A percentile compares a stretch with the other conserved stretches of the same genome.
Conservation (phyloP, 2,113 vertebrate species). For the Psilopogon haemacephalus region DNA sequence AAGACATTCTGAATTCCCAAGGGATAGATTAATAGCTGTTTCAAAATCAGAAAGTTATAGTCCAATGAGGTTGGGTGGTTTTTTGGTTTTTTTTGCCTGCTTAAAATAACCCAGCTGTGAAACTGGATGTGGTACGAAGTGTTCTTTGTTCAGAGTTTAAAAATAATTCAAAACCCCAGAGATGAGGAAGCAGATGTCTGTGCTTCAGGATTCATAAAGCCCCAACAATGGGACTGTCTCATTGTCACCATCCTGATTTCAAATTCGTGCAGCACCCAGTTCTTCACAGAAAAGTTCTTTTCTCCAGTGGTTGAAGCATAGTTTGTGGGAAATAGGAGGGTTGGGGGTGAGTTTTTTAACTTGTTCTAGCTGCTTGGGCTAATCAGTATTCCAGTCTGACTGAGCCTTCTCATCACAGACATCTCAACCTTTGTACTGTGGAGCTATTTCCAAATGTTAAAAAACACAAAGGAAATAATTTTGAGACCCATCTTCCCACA, state of each 20-base stretch:
- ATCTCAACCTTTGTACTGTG: neutral
- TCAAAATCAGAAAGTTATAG: constrained; percentile 30
- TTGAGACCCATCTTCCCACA: too few relatives aligned
- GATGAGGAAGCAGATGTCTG: constrained; percentile 61
- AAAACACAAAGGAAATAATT: neutral
- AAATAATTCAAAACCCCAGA: constrained; percentile 50
- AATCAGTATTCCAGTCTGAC: neutral
- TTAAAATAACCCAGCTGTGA: constrained; percentile 64
- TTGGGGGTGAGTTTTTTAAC: neutral
- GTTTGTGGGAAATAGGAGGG: neutral
- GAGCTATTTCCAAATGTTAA: neutral
- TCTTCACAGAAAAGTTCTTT: neutral
- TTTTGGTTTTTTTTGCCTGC: constrained; percentile 37
- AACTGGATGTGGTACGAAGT: constrained; percentile 54
- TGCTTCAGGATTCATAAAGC: constrained; percentile 18
- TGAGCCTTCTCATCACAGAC: neutral
- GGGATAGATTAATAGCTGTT: constrained; percentile 33
- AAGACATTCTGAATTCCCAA: constrained; percentile 5
- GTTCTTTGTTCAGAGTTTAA: constrained; percentile 66
- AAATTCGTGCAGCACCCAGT: neutral
- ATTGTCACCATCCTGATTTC: neutral
- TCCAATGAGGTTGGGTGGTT: neutral
- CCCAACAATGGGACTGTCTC: neutral
- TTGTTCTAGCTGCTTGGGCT: neutral
- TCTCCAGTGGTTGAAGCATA: neutral